Evolutionary conservation across 2,888 invertebrate genomes (phyloP), one percentile per base, ranked within the genome.

Genomic region (Agonum fuliginosum): DNA sequence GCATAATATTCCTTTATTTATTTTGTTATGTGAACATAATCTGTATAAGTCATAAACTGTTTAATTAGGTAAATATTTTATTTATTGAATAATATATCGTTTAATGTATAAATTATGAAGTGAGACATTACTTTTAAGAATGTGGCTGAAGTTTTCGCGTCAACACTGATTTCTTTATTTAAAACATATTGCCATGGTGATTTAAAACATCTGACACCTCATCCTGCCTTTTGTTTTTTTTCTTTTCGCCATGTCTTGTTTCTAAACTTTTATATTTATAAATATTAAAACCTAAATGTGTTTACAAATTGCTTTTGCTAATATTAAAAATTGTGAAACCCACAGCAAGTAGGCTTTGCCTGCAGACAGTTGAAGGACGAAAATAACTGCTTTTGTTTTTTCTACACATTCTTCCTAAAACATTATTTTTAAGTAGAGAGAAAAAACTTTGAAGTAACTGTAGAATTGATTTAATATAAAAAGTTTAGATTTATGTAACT

Each of bases 261-360:
- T 20, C 10, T 22, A 37, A 20, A 24, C 22, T 54, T n/a, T 54
- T n/a, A 20, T 54, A 54, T 54, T 54, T 54, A n/a, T 54, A 54
- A 22, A 54, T 54, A 3, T 24, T 54, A 48, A 48, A 19, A 20
- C 20, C 6, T 48, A 54, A 54, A 54, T 54, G 54, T 54, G 54
- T 54, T 54, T 54, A 54, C 54, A 54, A 54, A 54, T 54, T 54
- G 24, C 12, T 48, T 24, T 12, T 22, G 54, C 54, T 54, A 54
- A 54, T 54, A 54, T 54, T 54, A 54, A 22, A 54, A 54, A 54
- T 54, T 54, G 54, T 54, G 54, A 54, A 54, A 54, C 12, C 54
- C n/a, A 12, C n/a, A n/a, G n/a, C n/a, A n/a, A 54, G 54, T 54
- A 54, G 24, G 54, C 22, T 12, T 12, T 54, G 12, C 54, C 24